Evolutionary conservation across 2,888 invertebrate species (phyloP), one percentile per base, ranked within the genome.

Genomic region (Lumbricus terrestris): DNA sequence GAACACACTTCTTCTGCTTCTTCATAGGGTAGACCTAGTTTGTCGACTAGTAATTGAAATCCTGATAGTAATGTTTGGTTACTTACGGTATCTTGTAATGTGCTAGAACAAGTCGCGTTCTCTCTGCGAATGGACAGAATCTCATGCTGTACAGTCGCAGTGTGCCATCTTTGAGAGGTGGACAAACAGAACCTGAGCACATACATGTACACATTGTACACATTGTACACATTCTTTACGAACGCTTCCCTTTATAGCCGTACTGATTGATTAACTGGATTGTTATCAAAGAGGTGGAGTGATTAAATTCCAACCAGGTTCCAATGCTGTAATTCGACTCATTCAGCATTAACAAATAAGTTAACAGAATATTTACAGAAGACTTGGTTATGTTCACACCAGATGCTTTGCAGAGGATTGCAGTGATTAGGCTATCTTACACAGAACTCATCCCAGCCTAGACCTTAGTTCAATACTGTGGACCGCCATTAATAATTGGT

Each of bases 111-210:
- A 96, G 93, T 35, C 95, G 92, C 54, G 95, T 94, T 90, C 96
- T 93, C 90, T 96, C 95, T 38, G 95, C 95, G 91, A 94, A 96
- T 18, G 96, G 96, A 93, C 96, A 96, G 92, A 94, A 95, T 91
- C 95, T 92, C 94, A 94, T 94, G 91, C 93, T 94, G 92, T 94
- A 94, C 47, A 94, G 88, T 20, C 91, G 83, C 42, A 91, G 54
- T 42, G 88, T 34, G 38, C 40, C 47, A 33, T 88, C 89, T 47
- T 90, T 88, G n/a, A 42, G n/a, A 23, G 85, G 42, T 3, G 90
- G 90, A 34, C 47, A 42, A 29, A 18, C 37, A 35, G 89, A 89
- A 18, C 88, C 90, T 90, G 33, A 85, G 16, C 8, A 69, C 69
- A 69, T n/a, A 69, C 1, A n/a, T 11, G n/a, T 11, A 69, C n/a